These are phyloP conservation scores for Pararge aegeria DNA, from an alignment of 1,140 invertebrate genomes.

Conservation along the genomic window DNA sequence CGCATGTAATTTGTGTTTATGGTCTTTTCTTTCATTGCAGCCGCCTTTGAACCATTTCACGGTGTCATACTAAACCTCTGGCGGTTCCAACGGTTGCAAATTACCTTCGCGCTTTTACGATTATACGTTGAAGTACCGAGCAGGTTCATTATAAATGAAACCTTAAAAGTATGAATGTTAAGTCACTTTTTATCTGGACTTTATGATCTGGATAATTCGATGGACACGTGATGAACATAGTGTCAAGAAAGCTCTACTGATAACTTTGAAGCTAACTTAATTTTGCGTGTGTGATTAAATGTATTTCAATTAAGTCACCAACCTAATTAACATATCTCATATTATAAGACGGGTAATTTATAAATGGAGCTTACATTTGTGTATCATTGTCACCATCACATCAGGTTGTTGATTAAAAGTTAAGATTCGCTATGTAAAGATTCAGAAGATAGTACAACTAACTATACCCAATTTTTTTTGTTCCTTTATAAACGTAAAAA, in stretches of 20 bases:
- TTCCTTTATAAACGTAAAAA: too few species aligned
- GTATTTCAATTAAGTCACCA: too few species aligned
- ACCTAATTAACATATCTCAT: too few species aligned
- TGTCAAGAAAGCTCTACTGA: background rate
- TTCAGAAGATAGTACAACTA: too few species aligned
- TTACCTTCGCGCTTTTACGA: constrained; percentile 62
- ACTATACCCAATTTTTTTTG: too few species aligned
- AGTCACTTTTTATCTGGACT: background rate
- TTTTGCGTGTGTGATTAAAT: too few species aligned
- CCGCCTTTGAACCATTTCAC: constrained; percentile 59
- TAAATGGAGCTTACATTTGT: too few species aligned
- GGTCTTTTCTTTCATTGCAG: constrained; percentile 46
- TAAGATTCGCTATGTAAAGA: too few species aligned
- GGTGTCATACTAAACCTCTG: constrained; percentile 46
- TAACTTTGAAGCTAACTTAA: background rate
- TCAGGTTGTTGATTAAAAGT: too few species aligned
- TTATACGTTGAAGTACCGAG: constrained; percentile 10
- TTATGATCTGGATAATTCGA: too few species aligned
- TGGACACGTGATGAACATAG: background rate
- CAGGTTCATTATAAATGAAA: background rate
- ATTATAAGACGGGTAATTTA: too few species aligned
- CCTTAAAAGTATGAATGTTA: background rate
- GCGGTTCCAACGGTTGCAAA: constrained; percentile 51
- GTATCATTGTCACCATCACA: too few species aligned
- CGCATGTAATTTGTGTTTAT: constrained; percentile 56